phyloP scores from a whole-genome alignment of 1,140 invertebrate genomes.

The Linepithema humile region DNA sequence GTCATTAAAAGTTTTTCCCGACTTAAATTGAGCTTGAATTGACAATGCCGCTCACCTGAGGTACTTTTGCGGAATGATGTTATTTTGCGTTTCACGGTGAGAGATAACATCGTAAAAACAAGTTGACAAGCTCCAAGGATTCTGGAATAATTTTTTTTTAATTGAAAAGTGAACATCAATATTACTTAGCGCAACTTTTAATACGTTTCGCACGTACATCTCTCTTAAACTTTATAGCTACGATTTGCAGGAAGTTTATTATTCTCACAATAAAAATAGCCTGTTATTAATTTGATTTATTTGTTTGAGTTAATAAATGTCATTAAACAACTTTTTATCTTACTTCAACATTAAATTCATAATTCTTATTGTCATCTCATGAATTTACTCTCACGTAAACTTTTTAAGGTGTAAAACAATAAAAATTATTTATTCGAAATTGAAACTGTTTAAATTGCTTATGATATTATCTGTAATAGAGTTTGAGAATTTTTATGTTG shows the following conservation, averaged over 20 bases:
- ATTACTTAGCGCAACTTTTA: not conserved
- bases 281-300: not conserved
- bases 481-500: not conserved
- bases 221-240: not conserved
- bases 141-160: constrained; percentile 5
- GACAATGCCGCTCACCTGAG: constrained; percentile 60
- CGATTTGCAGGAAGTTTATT: not conserved
- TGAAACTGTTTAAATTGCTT: constrained; percentile 10
- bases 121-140: not conserved
- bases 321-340: not conserved
- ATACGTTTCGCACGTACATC: not conserved
- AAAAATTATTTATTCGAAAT: not conserved
- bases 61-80: constrained; percentile 23
- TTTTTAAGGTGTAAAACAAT: not conserved
- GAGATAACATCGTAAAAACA: constrained; percentile 8
- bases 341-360: not conserved
- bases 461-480: not conserved
- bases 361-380: not conserved
- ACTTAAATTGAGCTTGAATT: constrained; percentile 70
- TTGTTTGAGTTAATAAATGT: not conserved
- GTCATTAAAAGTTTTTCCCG: constrained; percentile 72
- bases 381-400: not conserved
- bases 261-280: not conserved
- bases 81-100: constrained; percentile 2
- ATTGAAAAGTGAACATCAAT: not conserved